Evolutionary conservation across 2,888 invertebrate genomes (phyloP), one percentile per base, ranked within the genome.

Genomic region (Vesta saturnalis): DNA sequence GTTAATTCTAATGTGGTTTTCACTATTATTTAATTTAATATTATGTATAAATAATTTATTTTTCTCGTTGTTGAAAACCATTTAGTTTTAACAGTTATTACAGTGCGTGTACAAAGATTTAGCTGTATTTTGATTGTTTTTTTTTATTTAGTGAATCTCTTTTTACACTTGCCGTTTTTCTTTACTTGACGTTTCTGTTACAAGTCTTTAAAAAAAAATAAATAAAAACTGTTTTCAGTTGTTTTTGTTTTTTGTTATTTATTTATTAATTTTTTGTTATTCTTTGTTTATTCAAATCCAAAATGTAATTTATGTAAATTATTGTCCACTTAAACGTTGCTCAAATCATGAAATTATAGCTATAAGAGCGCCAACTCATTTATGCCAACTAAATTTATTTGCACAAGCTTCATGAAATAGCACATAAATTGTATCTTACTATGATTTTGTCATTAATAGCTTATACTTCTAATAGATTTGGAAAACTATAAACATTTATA

Each of bases 21-120:
- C 47, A 68, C n/a, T n/a, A 66, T 63, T 49, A 30, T 56, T 30
- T 69, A 60, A 67, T 62, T 70, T 71, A 64, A 70, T 72, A 62
- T 69, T 70, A 64, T 71, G 72, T 72, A 71, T 68, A 69, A 73
- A 70, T 72, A 69, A 71, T 81, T 73, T 80, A 79, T 80, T 81
- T 77, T 76, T 75, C 75, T 74, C 69, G 76, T 75, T 76, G 76
- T 72, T 63, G 75, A 75, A 78, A 78, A 78, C 78, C 79, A 78
- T 79, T 77, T 80, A 77, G 77, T 74, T 76, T 70, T 77, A 76
- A 70, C 62, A 64, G 66, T n/a, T n/a, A n/a, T 35, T 23, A 65
- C 59, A 55, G 64, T 75, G 75, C 78, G 76, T 74, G 81, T 81
- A 81, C 81, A 81, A 82, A 81, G 77, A 80, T 80, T 76, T 79